phyloP scores from a whole-genome alignment of 1,140 invertebrate species.

The Lethocerus indicus region DNA sequence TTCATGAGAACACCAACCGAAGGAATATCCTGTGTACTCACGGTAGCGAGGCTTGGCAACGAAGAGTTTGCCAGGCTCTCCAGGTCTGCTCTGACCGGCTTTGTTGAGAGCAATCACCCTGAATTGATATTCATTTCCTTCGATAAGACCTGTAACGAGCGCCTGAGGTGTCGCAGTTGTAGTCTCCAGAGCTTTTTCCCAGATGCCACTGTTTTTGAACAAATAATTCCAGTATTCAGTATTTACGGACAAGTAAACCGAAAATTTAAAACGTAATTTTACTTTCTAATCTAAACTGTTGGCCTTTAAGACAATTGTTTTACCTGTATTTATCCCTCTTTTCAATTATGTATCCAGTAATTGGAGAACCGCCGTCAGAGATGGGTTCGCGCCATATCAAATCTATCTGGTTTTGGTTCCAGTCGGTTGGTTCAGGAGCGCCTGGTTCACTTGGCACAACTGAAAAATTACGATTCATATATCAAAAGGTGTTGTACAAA shows the following conservation, averaged over 20 bases:
- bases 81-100: slow-evolving; percentile 78
- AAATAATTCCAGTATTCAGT: background rate
- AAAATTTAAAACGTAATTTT: background rate
- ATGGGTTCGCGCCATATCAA: slow-evolving; percentile 66
- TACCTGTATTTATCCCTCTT: slow-evolving; percentile 85
- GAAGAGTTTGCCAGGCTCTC: slow-evolving; percentile 73
- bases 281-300: no score
- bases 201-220: slow-evolving; percentile 43
- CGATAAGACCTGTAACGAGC: slow-evolving; percentile 70
- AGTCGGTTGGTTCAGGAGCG: slow-evolving; percentile 72
- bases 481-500: no score
- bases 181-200: slow-evolving; percentile 79
- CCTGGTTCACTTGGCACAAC: slow-evolving; percentile 67
- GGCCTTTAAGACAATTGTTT: background rate
- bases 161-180: slow-evolving; percentile 49
- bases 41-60: slow-evolving; percentile 77
- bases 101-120: slow-evolving; percentile 92
- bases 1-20: background rate
- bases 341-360: slow-evolving; percentile 89
- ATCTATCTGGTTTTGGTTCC: slow-evolving; percentile 81
- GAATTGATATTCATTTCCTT: slow-evolving; percentile 97
- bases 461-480: no score
- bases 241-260: background rate
- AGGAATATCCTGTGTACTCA: slow-evolving; percentile 26
- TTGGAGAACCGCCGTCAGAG: slow-evolving; percentile 79